Evolutionary conservation across 2,113 vertebrate genomes (phyloP), one percentile per base, ranked within the genome.

Genomic region (Leuciscus idus): DNA sequence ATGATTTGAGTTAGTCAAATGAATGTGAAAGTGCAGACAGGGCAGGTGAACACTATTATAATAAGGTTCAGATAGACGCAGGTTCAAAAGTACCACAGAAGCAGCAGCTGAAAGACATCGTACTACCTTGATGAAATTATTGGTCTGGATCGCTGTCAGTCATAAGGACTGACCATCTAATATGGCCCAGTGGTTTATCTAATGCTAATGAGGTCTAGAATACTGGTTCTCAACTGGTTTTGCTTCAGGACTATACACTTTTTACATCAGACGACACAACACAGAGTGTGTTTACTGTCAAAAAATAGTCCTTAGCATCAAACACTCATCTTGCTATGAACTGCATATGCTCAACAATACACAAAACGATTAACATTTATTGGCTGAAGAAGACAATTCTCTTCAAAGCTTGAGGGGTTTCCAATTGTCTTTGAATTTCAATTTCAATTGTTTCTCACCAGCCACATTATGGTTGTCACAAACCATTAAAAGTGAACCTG

Each of bases 41-140:
- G 78, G 87, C 85, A 86, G 80, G 43, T 88, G 52, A 36, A 87
- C 83, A 83, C 78, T 74, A 50, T 88, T 89, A 81, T 87, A 89
- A 86, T 87, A 86, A 92, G 87, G 91, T 87, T 85, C 85, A 84
- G 76, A 72, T 81, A 73, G 75, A 55, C 62, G 80, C 62, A 62
- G 39, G 55, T 68, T 36, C 90, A 89, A 84, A 88, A 77, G 89
- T 90, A 89, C 92, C 90, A 87, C 83, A 89, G 87, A 92, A 92
- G 90, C 91, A 91, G 89, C 81, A 91, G 89, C 83, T 91, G 33
- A 84, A 64, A 86, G 74, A 68, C 84, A 73, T 62, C 79, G 85
- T 84, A 87, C 88, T 68, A 87, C 89, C 91, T 91, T 84, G 82
- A 85, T 50, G 17, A 85, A 75, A 74, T 83, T 83, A 84, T 87